Evolutionary conservation across 2,888 invertebrate species (phyloP).

Genomic region (Microchrysa polita): DNA sequence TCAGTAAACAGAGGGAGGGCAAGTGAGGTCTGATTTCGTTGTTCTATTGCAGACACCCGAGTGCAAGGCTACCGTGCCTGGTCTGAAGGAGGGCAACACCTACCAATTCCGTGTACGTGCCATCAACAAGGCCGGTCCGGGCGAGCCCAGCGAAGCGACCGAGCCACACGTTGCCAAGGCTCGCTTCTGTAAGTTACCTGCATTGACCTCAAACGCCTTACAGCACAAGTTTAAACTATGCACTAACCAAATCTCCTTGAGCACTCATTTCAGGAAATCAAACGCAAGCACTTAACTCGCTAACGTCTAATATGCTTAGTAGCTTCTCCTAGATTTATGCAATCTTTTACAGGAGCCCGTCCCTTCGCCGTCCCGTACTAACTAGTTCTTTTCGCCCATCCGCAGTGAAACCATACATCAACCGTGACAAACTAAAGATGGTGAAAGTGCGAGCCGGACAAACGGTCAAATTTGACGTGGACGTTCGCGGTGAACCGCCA

Average conservation of each 20-base stretch:
- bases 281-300: neutral
- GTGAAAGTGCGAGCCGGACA: constrained; percentile 91
- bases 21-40: constrained; percentile 9
- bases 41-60: constrained; percentile 70
- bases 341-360: neutral
- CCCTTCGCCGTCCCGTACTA: neutral
- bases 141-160: constrained; percentile 90
- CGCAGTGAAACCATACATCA: constrained; percentile 92
- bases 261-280: constrained; percentile 8
- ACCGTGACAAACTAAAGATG: constrained; percentile 90
- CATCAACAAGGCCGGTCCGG: constrained; percentile 93
- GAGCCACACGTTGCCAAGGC: constrained; percentile 89
- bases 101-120: constrained; percentile 97
- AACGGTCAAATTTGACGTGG: constrained; percentile 89
- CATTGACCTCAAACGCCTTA: neutral
- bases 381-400: neutral
- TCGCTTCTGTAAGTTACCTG: constrained; percentile 75
- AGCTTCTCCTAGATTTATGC: neutral
- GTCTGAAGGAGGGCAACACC: constrained; percentile 87
- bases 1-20: neutral
- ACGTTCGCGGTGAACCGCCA: constrained; percentile 96
- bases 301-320: constrained; percentile 39
- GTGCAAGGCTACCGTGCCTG: constrained; percentile 84
- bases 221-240: neutral
- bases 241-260: constrained; percentile 8